Percentiles rank a stretch among this genome's conserved stretches.
These are phyloP conservation scores for Amiota communis DNA, from an alignment of 2,888 invertebrate species.

Conservation along the genomic window DNA sequence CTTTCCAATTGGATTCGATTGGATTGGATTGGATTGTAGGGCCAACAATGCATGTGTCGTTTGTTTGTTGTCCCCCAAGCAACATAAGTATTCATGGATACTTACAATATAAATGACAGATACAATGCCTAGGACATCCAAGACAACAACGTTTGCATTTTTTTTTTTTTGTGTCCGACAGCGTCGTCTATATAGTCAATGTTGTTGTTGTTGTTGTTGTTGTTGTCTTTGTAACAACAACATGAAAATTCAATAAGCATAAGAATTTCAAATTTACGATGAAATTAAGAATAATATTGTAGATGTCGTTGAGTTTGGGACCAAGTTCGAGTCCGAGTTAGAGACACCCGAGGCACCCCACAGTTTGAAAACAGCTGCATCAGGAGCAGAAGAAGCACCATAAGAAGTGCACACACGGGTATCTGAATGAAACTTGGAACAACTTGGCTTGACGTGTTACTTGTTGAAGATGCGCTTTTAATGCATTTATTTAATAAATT, in stretches of 20 bases:
- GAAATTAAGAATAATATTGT: constrained; percentile 68
- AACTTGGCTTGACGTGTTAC: not conserved
- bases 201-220: not conserved
- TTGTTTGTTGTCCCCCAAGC: not conserved
- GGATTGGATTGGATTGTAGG: not conserved
- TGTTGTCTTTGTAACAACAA: constrained; percentile 41
- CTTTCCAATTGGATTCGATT: not conserved
- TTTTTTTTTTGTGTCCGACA: constrained; percentile 13
- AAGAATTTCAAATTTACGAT: constrained; percentile 69
- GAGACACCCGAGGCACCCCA: constrained; percentile 15
- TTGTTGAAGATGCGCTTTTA: constrained; percentile 39
- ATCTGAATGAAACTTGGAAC: too few relatives aligned
- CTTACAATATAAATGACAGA: not conserved
- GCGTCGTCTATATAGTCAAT: not conserved
- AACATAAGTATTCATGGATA: not conserved
- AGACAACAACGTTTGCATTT: constrained; percentile 40
- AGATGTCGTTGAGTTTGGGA: constrained; percentile 44
- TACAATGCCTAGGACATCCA: constrained; percentile 8
- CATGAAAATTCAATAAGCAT: constrained; percentile 71
- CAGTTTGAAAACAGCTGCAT: not conserved
- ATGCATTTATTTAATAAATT: constrained; percentile 69
- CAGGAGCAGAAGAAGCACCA: not conserved
- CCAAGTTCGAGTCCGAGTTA: not conserved
- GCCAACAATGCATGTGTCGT: not conserved
- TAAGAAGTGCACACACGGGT: not conserved